Percentiles rank a stretch among this genome's conserved stretches.
Conservation (phyloP, 2,888 invertebrate species). For the Ceriagrion tenellum region DNA sequence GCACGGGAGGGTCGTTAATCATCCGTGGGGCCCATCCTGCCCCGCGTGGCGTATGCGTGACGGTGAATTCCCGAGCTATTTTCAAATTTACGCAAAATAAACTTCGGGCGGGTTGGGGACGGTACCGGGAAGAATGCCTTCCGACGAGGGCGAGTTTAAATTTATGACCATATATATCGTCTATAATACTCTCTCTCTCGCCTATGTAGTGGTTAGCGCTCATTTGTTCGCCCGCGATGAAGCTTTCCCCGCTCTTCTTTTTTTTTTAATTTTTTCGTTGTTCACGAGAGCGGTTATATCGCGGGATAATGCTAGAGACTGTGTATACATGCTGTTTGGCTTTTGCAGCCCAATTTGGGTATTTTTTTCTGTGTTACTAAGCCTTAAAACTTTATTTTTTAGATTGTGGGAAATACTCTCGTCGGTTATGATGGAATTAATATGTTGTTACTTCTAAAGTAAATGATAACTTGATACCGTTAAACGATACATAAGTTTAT, state of each 20-base stretch:
- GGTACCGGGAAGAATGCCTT: neutral
- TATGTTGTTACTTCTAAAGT: too few species aligned
- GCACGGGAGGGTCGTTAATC: constrained; percentile 7
- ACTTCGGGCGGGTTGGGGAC: neutral
- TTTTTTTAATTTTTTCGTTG: neutral
- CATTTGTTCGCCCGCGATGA: neutral
- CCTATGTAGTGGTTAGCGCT: neutral
- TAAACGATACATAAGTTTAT: too few species aligned
- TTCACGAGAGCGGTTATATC: too few species aligned
- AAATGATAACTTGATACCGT: too few species aligned
- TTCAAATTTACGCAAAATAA: constrained; percentile 32
- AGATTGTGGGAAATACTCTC: too few species aligned
- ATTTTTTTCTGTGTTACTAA: too few species aligned
- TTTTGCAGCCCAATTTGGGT: too few species aligned
- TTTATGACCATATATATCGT: constrained; percentile 10
- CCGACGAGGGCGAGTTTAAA: neutral
- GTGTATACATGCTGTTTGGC: too few species aligned
- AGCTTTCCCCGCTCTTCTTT: neutral
- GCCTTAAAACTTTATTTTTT: too few species aligned
- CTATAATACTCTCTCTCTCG: neutral
- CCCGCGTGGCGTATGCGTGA: neutral
- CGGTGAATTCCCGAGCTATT: neutral
- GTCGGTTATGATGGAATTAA: too few species aligned
- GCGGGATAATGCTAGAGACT: too few species aligned
- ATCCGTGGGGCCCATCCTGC: neutral